Evolutionary conservation across 2,888 invertebrate species (phyloP), one percentile per base, ranked within the genome.

Genomic region (Mycalesis mineus): DNA sequence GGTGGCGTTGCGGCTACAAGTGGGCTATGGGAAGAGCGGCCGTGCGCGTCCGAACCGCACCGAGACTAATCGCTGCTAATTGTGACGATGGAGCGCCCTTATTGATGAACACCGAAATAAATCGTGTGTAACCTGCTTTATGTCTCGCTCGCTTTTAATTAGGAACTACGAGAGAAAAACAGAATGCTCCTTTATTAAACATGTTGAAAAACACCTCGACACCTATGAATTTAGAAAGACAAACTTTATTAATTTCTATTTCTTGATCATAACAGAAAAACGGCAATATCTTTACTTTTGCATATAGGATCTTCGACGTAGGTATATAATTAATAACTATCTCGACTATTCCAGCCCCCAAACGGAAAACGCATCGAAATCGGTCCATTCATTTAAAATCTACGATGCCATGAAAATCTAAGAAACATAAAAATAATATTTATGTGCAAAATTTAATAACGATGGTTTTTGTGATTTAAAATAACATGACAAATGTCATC

Each of bases 41-140:
- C 88, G 88, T 88, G 88, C 88, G 88, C 87, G 73, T 82, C 88
- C 78, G 73, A 71, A 71, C 71, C 72, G 73, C 78, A 76, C 82
- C 88, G 85, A 72, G 77, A 82, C 88, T 80, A 88, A 89, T 89
- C 83, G 85, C 73, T 70, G 76, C 88, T 89, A 88, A 88, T 87
- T 88, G 84, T 84, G 61, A 63, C 61, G 58, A 63, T 55, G 76
- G 69, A 74, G 53, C 71, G 73, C 70, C 71, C 70, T 48, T 50
- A 62, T 42, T 52, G 57, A 60, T 44, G 48, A 39, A 55, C 39
- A 48, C 52, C 60, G 60, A 51, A 61, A 33, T 49, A 54, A 53
- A 60, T 57, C 54, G 22, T 49, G 40, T 57, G 57, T 49, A 54
- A 54, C 44, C 48, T 31, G 36, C 40, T 40, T 41, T 40, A 51